A percentile compares a stretch with the other conserved stretches of the same genome.
phyloP scores from a whole-genome alignment of 1,140 invertebrate genomes.

The Pogonus chalceus region DNA sequence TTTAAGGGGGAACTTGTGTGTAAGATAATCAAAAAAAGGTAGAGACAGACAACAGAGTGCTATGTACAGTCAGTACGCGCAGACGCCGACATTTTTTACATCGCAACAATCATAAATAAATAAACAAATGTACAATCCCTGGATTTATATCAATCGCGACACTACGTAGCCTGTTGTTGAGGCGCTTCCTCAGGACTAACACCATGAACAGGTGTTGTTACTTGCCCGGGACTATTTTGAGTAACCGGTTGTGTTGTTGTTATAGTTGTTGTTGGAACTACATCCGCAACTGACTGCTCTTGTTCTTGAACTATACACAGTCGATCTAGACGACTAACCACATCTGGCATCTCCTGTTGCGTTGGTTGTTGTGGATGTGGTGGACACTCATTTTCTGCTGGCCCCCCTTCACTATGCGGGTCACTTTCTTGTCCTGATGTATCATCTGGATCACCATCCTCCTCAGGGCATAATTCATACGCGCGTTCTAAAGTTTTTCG shows the following conservation, averaged over 20 bases:
- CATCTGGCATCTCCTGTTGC: not conserved
- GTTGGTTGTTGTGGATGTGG: not conserved
- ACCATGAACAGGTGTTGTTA: no score
- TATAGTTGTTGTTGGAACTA: not conserved
- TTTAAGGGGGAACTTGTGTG: no score
- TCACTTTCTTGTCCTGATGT: not conserved
- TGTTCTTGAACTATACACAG: no score
- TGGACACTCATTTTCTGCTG: not conserved
- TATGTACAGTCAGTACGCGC: not conserved
- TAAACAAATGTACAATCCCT: not conserved
- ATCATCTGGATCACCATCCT: constrained; percentile 41
- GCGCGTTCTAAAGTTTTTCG: constrained; percentile 80
- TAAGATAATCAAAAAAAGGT: not conserved
- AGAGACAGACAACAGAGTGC: not conserved
- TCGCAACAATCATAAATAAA: not conserved
- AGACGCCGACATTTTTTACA: not conserved
- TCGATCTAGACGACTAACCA: not conserved
- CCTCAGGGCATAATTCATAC: constrained; percentile 69
- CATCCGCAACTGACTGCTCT: not conserved
- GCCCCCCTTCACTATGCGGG: not conserved
- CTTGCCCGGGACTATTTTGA: not conserved
- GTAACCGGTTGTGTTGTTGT: not conserved
- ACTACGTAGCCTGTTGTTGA: not conserved
- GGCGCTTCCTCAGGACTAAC: no score
- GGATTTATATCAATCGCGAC: not conserved